Percentiles rank a stretch among this genome's conserved stretches.
Evolutionary conservation across 2,113 vertebrate genomes (phyloP).

Genomic region (Glaucidium brasilianum): DNA sequence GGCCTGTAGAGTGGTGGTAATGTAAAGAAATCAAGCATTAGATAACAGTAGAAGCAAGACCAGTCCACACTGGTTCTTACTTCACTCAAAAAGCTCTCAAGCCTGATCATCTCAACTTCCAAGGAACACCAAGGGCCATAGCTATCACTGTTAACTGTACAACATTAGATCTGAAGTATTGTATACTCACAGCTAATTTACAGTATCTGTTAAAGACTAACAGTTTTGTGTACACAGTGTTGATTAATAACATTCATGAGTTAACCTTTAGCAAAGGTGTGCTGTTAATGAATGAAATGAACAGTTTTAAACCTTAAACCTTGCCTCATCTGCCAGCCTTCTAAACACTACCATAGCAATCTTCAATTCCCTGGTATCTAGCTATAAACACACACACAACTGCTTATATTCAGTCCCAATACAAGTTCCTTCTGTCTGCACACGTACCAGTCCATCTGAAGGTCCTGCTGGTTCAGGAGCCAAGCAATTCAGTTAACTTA

Average conservation of each 20-base stretch:
- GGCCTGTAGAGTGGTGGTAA: neutral
- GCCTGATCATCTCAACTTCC: neutral
- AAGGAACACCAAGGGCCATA: neutral
- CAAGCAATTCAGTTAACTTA: neutral
- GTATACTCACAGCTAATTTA: neutral
- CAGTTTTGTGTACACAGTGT: neutral
- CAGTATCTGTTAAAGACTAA: neutral
- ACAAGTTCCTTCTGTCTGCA: neutral
- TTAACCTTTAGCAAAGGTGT: neutral
- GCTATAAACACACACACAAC: accelerated
- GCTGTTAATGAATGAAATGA: neutral
- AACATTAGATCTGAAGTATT: accelerated
- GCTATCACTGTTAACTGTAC: neutral
- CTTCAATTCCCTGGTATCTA: neutral
- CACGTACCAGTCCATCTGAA: neutral
- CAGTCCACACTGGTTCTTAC: neutral
- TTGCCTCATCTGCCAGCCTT: neutral
- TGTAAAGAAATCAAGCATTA: neutral
- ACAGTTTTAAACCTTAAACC: neutral
- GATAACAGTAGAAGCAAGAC: neutral
- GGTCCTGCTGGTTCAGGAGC: neutral
- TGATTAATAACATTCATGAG: neutral
- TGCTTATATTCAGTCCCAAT: neutral
- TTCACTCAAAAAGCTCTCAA: neutral
- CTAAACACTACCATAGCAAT: neutral